Evolutionary conservation across 2,888 invertebrate species (phyloP), one percentile per base, ranked within the genome.

Genomic region (Furcula furcula): DNA sequence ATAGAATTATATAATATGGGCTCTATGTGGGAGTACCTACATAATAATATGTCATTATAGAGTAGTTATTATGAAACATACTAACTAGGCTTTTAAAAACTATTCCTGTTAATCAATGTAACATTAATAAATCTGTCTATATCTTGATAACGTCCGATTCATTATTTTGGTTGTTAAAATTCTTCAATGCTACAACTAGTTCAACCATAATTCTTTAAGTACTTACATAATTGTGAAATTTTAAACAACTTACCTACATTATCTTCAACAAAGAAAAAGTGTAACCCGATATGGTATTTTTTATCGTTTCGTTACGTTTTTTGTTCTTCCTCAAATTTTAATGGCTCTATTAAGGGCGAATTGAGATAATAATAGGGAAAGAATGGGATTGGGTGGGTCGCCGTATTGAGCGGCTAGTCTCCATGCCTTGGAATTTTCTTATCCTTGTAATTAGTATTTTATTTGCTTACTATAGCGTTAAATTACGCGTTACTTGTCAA

Each of bases 341-440:
- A 81, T 68, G 73, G 77, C 79, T 81, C 69, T 67, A 79, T 81
- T 62, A 62, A 67, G 69, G 62, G 66, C 65, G 70, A 65, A 70
- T 72, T 67, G 65, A 65, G 77, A 76, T 79, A 76, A 76, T 78
- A 68, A 75, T 56, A 57, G 65, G 57, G 59, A 59, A 40, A 55
- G 50, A 55, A 56, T 55, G 51, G 53, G 54, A 46, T 47, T 32
- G 43, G 32, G 32, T 33, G 40, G 40, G 45, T 43, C 34, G 22
- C 29, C 40, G 19, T 30, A 27, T 36, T 34, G 44, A 32, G 36
- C 26, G 32, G 36, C 30, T 30, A 21, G 29, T 32, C 31, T 30
- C 26, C 33, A 32, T 39, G 46, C 34, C 33, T 42, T 36, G 40
- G 36, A 46, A 46, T 52, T 46, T 40, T 44, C 31, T 34, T 45